A percentile compares a stretch with the other conserved stretches of the same genome.
Conservation (phyloP, 1,140 invertebrate species). For the Psilanteris sp. region DNA sequence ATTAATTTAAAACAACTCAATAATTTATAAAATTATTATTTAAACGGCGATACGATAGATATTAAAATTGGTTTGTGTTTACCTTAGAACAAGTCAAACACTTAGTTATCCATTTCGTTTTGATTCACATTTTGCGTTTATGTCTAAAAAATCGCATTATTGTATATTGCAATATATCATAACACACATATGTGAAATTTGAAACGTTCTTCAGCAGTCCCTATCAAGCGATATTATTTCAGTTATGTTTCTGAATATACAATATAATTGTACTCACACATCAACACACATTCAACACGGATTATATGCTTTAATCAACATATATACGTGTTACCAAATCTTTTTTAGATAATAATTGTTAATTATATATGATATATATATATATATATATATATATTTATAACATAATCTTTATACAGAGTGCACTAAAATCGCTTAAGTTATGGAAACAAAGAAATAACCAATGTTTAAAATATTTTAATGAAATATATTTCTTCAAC, state of each 20-base stretch:
- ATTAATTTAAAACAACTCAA: no score
- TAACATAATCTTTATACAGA: slow-evolving; percentile 42
- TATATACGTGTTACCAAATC: no score
- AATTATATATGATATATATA: no score
- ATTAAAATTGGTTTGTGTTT: slow-evolving; percentile 29
- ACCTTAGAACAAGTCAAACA: slow-evolving; percentile 29
- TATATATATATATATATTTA: slow-evolving; percentile 17
- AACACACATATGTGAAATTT: slow-evolving; percentile 43
- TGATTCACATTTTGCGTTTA: slow-evolving; percentile 47
- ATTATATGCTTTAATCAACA: no score
- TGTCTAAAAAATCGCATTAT: slow-evolving; percentile 44
- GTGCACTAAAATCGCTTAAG: slow-evolving; percentile 55
- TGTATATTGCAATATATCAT: no score
- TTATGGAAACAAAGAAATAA: slow-evolving; percentile 31
- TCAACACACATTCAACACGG: slow-evolving; percentile 16
- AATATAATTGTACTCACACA: no score
- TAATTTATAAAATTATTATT: not conserved
- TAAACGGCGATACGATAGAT: slow-evolving; percentile 2
- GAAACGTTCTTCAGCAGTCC: slow-evolving; percentile 31
- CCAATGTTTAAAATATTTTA: slow-evolving; percentile 35
- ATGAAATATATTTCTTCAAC: slow-evolving; percentile 58
- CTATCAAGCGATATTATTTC: slow-evolving; percentile 26
- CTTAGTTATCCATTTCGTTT: slow-evolving; percentile 26
- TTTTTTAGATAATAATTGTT: no score
- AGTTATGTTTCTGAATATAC: no score